phyloP scores from a whole-genome alignment of 2,113 vertebrate species.

The Phyllostomus discolor region DNA sequence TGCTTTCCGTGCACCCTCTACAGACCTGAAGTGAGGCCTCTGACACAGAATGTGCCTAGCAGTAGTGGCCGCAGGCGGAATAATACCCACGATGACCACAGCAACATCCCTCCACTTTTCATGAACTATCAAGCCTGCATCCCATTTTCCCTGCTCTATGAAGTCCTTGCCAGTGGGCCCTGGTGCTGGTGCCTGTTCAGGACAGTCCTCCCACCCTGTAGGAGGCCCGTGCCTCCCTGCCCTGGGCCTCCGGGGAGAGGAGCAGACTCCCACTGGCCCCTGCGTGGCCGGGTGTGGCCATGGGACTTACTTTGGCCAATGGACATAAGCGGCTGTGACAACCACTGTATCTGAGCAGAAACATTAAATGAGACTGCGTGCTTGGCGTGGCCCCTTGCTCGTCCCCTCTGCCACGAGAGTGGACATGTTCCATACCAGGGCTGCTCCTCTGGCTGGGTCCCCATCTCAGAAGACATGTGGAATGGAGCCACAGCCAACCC shows the following conservation, averaged over 20 bases:
- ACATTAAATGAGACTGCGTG: neutral
- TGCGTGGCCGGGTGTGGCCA: too few relatives aligned
- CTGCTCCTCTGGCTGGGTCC: neutral
- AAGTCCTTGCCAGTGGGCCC: neutral
- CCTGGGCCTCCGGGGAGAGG: neutral
- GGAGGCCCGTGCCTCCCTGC: neutral
- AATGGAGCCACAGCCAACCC: neutral
- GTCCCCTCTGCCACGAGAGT: neutral
- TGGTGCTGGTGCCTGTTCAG: neutral
- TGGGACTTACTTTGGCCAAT: neutral
- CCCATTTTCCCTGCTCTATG: neutral
- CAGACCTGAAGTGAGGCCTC: neutral
- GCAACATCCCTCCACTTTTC: constrained; percentile 8
- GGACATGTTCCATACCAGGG: too few relatives aligned
- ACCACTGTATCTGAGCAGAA: neutral
- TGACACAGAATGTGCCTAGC: neutral
- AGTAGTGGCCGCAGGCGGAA: neutral
- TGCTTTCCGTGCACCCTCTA: neutral
- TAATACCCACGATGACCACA: neutral
- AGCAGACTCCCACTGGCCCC: neutral
- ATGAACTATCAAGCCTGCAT: neutral
- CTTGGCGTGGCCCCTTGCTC: neutral
- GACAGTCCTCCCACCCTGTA: neutral
- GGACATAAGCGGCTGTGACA: neutral
- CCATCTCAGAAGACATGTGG: neutral